Evolutionary conservation across 2,888 invertebrate genomes (phyloP).

Genomic region (Mesorhabditis spiculigera): DNA sequence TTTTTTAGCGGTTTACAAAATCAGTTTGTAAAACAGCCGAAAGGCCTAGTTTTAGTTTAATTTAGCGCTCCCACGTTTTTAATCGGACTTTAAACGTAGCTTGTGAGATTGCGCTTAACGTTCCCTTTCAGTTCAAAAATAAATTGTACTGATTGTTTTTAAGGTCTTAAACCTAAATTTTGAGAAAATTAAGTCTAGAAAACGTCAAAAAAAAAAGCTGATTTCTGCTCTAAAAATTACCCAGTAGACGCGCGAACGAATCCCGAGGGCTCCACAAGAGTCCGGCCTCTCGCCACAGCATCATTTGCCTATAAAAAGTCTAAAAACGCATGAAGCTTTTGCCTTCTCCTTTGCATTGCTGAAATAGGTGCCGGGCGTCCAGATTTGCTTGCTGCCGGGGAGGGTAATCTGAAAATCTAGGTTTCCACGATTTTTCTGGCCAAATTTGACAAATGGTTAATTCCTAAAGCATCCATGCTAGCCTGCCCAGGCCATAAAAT

Average conservation of each 20-base stretch:
- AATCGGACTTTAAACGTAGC: too few species aligned
- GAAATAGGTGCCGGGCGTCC: constrained; percentile 56
- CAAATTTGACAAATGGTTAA: too few species aligned
- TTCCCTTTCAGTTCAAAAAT: too few species aligned
- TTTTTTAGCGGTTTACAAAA: too few species aligned
- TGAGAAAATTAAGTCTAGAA: neutral
- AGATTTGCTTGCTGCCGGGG: constrained; percentile 41
- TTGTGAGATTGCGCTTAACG: too few species aligned
- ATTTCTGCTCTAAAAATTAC: constrained; percentile 15
- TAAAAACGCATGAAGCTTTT: too few species aligned
- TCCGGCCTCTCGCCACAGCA: constrained; percentile 6
- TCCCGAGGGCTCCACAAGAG: constrained; percentile 47
- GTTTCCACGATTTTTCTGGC: too few species aligned
- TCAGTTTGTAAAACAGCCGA: too few species aligned
- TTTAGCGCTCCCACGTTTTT: too few species aligned
- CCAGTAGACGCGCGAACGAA: constrained; percentile 43
- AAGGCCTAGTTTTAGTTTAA: too few species aligned
- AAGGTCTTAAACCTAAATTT: too few species aligned
- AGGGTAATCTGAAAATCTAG: constrained; percentile 23
- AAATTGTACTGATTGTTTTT: too few species aligned
- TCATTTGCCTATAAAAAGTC: constrained; percentile 1
- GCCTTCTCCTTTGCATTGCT: constrained; percentile 29
- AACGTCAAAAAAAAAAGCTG: constrained; percentile 8
- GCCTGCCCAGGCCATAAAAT: neutral
- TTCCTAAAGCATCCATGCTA: neutral